Evolutionary conservation across 2,888 invertebrate species (phyloP).

Genomic region (Thysanoteuthis rhombus): DNA sequence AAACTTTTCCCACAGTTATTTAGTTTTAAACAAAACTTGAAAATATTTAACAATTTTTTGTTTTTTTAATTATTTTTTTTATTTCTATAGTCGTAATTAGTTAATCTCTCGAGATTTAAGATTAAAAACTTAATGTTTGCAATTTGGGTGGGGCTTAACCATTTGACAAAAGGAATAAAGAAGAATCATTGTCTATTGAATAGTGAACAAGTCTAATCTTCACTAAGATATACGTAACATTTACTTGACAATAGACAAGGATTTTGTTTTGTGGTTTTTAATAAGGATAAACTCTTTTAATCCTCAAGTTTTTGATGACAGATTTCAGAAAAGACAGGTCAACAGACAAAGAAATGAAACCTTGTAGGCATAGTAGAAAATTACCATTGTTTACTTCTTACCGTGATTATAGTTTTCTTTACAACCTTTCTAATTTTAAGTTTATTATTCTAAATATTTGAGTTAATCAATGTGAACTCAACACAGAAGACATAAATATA

Average conservation of each 20-base stretch:
- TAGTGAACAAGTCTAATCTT: background rate
- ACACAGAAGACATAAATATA: too few species aligned
- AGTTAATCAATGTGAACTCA: too few species aligned
- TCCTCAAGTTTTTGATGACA: background rate
- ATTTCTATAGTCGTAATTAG: background rate
- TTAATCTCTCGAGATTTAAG: background rate
- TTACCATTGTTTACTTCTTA: background rate
- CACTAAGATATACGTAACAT: background rate
- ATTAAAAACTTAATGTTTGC: background rate
- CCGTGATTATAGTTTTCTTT: background rate
- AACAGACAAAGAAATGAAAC: background rate
- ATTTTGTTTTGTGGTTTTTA: background rate
- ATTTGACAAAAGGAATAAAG: constrained; percentile 12
- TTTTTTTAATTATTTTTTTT: background rate
- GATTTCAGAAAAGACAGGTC: background rate
- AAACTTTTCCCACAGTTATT: background rate
- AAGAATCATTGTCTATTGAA: background rate
- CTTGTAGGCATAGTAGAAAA: background rate
- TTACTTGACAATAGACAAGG: background rate
- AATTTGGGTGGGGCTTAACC: background rate
- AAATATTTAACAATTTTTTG: background rate
- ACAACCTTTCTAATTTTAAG: background rate
- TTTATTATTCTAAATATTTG: too few species aligned
- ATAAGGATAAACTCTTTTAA: background rate
- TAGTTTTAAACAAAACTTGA: background rate